Evolutionary conservation across 2,888 invertebrate species (phyloP), one percentile per base, ranked within the genome.

Genomic region (Cosmia pyralina): DNA sequence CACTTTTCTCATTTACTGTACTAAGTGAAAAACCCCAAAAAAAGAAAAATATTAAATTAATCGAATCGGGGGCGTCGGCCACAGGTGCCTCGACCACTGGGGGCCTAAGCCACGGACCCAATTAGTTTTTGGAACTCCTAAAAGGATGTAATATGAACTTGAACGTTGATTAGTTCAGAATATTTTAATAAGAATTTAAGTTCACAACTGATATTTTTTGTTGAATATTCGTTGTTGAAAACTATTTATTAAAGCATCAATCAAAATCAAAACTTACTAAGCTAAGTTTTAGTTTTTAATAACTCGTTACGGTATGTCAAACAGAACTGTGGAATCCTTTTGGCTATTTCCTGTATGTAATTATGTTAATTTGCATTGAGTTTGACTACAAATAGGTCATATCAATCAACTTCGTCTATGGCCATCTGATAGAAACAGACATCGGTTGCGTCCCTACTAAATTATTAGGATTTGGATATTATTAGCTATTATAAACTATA

Each of bases 181-280:
- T 13, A 52, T 48, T 57, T 52, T n/a, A 38, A 53, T 22, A 50
- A 13, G 41, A 50, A 53, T 66, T 70, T 22, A 17, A 46, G 57
- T 28, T 57, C 17, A 28, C 28, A 50, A 57, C 44, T n/a, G 11
- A 57, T 62, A 53, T 52, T 82, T 79, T 78, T 82, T 82, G 44
- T 62, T 28, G 1, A 10, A n/a, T 5, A 50, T 28, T 46, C 44
- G 1, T 34, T 60, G 55, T 67, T 62, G 50, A 57, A 58, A 48
- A 69, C 50, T 57, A 38, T 22, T 78, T 69, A 79, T 59, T 79
- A 72, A 59, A 46, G 7, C 71, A 81, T 81, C 72, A 83, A 80
- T 80, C 81, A 81, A 52, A 55, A 63, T 75, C 44, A 75, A 53
- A 63, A 11, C 11, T 28, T 58, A 22, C 44, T 41, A 52, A 68